These are phyloP conservation scores for Uromys caudimaculatus DNA, from an alignment of 2,797 vertebrate species.

Conservation along the genomic window DNA sequence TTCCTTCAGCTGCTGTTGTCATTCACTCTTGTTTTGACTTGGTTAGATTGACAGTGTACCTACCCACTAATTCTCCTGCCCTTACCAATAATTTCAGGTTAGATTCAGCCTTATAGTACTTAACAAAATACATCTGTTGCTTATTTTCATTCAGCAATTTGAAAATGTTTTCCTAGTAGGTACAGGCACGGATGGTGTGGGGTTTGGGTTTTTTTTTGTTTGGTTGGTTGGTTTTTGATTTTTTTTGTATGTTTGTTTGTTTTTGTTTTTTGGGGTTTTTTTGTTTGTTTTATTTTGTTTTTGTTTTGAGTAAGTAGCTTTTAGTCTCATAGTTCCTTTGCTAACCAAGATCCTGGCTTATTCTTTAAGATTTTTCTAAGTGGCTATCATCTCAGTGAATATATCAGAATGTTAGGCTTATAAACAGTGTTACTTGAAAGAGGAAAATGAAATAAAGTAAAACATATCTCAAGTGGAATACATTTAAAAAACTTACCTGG, in stretches of 20 bases:
- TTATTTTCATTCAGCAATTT: constrained; percentile 43
- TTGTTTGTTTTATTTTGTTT: neutral
- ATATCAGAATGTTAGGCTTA: constrained; percentile 1
- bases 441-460: constrained; percentile 42
- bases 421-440: constrained; percentile 10
- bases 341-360: neutral
- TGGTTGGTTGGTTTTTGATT: too few relatives aligned
- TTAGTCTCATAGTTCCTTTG: constrained; percentile 44
- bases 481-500: neutral
- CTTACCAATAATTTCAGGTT: neutral
- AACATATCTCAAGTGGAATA: neutral
- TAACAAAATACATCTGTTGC: neutral
- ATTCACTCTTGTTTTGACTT: neutral
- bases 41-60: neutral
- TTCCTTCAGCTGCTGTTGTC: neutral
- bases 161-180: constrained; percentile 21
- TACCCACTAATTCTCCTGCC: neutral
- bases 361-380: constrained; percentile 50
- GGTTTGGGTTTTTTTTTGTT: too few relatives aligned
- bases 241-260: neutral
- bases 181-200: constrained; percentile 8
- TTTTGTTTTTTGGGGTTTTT: neutral
- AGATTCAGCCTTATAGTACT: neutral
- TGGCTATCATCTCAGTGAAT: constrained; percentile 10
- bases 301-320: neutral